Base-by-base conservation (phyloP, 2,113 vertebrate genomes). In the Falco punctatus region DNA sequence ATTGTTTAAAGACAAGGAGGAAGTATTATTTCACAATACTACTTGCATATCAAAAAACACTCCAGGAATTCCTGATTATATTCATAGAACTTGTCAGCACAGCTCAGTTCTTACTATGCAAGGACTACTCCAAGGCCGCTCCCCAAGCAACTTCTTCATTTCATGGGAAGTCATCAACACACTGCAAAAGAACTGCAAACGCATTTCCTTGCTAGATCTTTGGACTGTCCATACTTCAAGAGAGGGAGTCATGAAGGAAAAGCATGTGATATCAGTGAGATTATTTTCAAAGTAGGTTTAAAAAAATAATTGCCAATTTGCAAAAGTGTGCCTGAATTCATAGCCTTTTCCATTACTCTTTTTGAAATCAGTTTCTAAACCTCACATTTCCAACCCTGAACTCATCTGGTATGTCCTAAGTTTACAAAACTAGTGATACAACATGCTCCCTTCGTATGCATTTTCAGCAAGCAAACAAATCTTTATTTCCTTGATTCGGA, bases 101-200 rank as follows among this genome's bases (percentile, higher is more conserved):
- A 79, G 58, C 57, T 91, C 46, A 26, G 42, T 59, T 82, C 57
- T 69, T 75, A 35, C 16, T 86, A 30, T 71, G 59, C 72, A 65
- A 69, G 61, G 40, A 62, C 77, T 55, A 32, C 27, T 58, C 38
- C 26, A 52, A 73, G 48, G 77, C 49, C 40, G 66, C 78, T 94
- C 79, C 87, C 74, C 42, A 46, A 2, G 51, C 86, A 88, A 90
- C 94, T 94, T 92, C 95, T 97, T 38, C 91, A 90, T 93, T 83
- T 61, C 24, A 66, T 71, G 62, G 70, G 66, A 86, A 91, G 65
- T 40, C 66, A 70, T 3, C 6, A 0, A 64, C 83, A 64, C 23
- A 13, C 13, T 46, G 26, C 0, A 62, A 22, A 22, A 90, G 65
- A 93, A 93, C 79, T 81, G 85, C 35, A 85, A 57, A 44, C 0